phyloP scores from a whole-genome alignment of 2,113 vertebrate genomes.

The Boulengeromyrus knoepffleri region DNA sequence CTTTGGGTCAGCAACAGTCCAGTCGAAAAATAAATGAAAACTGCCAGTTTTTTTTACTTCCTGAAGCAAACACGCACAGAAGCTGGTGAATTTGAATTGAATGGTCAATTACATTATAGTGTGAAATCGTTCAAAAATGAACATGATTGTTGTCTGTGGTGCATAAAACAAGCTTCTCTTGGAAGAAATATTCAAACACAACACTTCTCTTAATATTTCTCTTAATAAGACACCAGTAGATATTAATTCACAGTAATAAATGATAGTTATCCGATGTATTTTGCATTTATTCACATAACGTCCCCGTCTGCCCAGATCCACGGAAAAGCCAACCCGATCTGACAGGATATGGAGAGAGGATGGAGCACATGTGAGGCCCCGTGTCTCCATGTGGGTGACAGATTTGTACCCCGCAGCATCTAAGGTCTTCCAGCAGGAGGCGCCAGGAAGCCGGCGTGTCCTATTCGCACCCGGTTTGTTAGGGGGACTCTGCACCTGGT shows the following conservation, averaged over 20 bases:
- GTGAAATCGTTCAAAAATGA: background rate
- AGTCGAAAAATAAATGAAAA: background rate
- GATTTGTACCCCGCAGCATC: background rate
- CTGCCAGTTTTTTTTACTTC: background rate
- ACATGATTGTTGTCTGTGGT: background rate
- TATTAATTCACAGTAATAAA: background rate
- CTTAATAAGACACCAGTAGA: background rate
- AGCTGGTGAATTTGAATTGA: background rate
- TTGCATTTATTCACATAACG: background rate
- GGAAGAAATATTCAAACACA: background rate
- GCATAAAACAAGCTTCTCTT: background rate
- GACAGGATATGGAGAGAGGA: background rate
- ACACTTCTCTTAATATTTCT: background rate
- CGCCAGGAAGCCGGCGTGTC: background rate
- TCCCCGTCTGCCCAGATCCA: background rate
- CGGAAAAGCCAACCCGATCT: background rate
- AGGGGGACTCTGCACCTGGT: background rate
- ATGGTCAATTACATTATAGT: background rate
- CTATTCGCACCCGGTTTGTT: background rate
- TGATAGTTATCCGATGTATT: background rate
- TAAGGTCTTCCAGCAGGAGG: background rate
- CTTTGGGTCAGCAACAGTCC: background rate
- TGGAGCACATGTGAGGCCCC: background rate
- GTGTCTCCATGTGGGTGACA: background rate
- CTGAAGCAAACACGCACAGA: background rate